Evolutionary conservation across 1,140 invertebrate species (phyloP).

Genomic region (Drosophila lacteicornis): DNA sequence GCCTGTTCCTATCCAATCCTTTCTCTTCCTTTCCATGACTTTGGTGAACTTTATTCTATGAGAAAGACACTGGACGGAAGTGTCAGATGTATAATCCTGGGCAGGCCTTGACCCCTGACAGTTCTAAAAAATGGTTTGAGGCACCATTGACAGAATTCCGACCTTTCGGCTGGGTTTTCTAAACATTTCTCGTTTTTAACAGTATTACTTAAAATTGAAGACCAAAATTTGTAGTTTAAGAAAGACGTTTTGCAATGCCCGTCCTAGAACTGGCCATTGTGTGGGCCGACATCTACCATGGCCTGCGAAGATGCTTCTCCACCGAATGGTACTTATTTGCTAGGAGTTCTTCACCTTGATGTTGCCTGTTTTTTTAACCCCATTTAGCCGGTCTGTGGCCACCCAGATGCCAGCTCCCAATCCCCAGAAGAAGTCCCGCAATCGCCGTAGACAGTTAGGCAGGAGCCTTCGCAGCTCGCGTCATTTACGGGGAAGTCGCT

Average conservation of each 20-base stretch:
- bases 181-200: constrained; percentile 1
- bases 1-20: too few relatives aligned
- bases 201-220: neutral
- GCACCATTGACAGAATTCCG: neutral
- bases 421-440: neutral
- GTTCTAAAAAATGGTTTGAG: neutral
- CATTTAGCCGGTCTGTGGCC: neutral
- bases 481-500: neutral
- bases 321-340: constrained; percentile 4
- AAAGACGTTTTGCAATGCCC: constrained; percentile 11
- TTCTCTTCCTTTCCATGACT: too few relatives aligned
- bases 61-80: too few relatives aligned
- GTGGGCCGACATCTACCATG: constrained; percentile 12
- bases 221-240: constrained; percentile 15
- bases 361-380: neutral
- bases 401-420: neutral
- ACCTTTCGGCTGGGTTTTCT: neutral
- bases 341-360: too few relatives aligned
- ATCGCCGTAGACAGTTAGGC: neutral
- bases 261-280: constrained; percentile 23
- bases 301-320: constrained; percentile 2
- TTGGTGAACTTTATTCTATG: too few relatives aligned
- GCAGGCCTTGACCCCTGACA: neutral
- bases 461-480: neutral
- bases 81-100: neutral